Evolutionary conservation across 1,140 invertebrate genomes (phyloP).

Genomic region (Euwallacea similis): DNA sequence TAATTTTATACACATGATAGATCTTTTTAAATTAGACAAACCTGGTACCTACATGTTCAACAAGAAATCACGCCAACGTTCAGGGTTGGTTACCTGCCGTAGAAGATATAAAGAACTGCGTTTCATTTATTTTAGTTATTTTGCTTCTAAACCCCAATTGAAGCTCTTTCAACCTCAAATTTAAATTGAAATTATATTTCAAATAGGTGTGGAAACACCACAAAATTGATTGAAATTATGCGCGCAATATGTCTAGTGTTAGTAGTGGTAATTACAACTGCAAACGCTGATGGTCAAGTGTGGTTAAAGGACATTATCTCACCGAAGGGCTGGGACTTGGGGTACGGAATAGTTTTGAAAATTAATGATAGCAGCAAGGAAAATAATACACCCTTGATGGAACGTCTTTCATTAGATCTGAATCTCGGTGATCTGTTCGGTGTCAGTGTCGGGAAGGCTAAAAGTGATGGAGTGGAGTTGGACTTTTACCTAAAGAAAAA

Average conservation of each 20-base stretch:
- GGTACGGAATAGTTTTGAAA: constrained; percentile 43
- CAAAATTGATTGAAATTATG: constrained; percentile 40
- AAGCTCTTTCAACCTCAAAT: neutral
- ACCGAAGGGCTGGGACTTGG: constrained; percentile 42
- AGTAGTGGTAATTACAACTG: constrained; percentile 24
- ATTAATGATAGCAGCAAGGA: constrained; percentile 44
- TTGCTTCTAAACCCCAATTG: constrained; percentile 10
- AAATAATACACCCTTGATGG: constrained; percentile 54
- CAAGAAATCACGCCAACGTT: constrained; percentile 26
- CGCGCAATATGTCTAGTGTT: constrained; percentile 33
- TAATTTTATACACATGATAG: constrained; percentile 21
- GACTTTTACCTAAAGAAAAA: constrained; percentile 44
- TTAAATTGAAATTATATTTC: neutral
- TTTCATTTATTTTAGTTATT: constrained; percentile 39
- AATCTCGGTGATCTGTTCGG: constrained; percentile 57
- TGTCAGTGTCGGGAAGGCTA: constrained; percentile 54
- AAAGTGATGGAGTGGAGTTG: constrained; percentile 55
- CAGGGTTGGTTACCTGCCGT: constrained; percentile 34
- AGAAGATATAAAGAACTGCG: constrained; percentile 46
- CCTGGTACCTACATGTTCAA: constrained; percentile 5
- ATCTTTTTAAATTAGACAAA: constrained; percentile 13
- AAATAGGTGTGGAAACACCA: constrained; percentile 2
- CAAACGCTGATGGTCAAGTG: constrained; percentile 28
- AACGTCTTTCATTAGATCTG: constrained; percentile 57
- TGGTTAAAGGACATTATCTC: constrained; percentile 56